Conservation (phyloP, 1,140 invertebrate species). For the Calycopis cecrops region DNA sequence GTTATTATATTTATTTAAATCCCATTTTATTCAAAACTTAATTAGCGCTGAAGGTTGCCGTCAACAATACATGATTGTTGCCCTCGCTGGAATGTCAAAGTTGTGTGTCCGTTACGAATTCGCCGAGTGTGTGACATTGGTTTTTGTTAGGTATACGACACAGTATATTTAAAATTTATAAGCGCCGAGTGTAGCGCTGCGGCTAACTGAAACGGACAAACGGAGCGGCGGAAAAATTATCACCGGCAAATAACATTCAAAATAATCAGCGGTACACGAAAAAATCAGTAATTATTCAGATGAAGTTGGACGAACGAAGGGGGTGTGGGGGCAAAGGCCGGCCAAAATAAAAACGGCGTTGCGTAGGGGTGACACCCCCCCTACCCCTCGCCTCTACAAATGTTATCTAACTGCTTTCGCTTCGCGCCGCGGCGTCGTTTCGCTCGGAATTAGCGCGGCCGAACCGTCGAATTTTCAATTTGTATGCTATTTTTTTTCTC, state of each 20-base stretch:
- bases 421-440: slow-evolving; percentile 50
- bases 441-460: slow-evolving; percentile 61
- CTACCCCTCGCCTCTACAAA: slow-evolving; percentile 63
- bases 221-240: slow-evolving; percentile 65
- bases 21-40: background rate
- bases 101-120: slow-evolving; percentile 1
- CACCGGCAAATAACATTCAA: slow-evolving; percentile 72
- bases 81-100: background rate
- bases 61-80: background rate
- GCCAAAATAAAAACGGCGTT: slow-evolving; percentile 74
- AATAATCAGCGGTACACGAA: slow-evolving; percentile 74
- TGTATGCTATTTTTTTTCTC: slow-evolving; percentile 63
- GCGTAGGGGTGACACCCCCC: slow-evolving; percentile 68
- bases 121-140: background rate
- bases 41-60: background rate
- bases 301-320: slow-evolving; percentile 72
- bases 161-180: slow-evolving; percentile 5
- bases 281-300: slow-evolving; percentile 76
- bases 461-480: slow-evolving; percentile 68
- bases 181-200: slow-evolving; percentile 10
- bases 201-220: slow-evolving; percentile 39
- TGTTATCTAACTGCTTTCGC: slow-evolving; percentile 73
- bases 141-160: background rate
- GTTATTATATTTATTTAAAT: background rate
- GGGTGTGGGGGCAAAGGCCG: slow-evolving; percentile 69